These are phyloP conservation scores for Drosophila melanosoma DNA, from an alignment of 2,888 invertebrate species.

Conservation along the genomic window DNA sequence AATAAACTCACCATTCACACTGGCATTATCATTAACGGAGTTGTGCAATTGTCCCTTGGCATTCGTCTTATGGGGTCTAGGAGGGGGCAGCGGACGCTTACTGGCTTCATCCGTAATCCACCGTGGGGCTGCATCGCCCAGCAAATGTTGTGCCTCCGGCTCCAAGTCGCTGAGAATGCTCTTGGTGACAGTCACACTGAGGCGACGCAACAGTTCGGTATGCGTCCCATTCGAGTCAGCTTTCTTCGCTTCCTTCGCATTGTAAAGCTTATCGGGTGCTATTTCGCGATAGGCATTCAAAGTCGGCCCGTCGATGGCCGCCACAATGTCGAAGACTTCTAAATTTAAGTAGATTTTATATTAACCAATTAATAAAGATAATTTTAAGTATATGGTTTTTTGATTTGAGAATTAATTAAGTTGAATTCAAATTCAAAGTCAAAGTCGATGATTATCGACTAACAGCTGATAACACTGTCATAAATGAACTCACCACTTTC, in stretches of 20 bases:
- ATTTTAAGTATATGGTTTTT: not conserved
- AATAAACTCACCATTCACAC: slow-evolving; percentile 49
- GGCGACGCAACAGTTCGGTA: slow-evolving; percentile 54
- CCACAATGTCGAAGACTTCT: slow-evolving; percentile 47
- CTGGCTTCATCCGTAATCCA: not conserved
- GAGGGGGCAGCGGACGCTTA: slow-evolving; percentile 53
- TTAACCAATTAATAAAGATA: too few relatives aligned
- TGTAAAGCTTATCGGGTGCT: slow-evolving; percentile 24
- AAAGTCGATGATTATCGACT: not conserved
- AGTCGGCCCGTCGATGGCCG: slow-evolving; percentile 44
- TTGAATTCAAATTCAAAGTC: not conserved
- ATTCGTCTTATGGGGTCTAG: slow-evolving; percentile 32
- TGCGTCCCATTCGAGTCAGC: slow-evolving; percentile 43
- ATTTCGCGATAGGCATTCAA: slow-evolving; percentile 46
- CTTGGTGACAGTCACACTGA: slow-evolving; percentile 61
- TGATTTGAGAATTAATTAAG: not conserved
- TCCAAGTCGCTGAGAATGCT: slow-evolving; percentile 56
- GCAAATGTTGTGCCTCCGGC: slow-evolving; percentile 59
- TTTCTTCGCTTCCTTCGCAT: not conserved
- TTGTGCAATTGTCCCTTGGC: slow-evolving; percentile 13
- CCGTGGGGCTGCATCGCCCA: slow-evolving; percentile 15
- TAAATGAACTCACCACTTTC: slow-evolving; percentile 55
- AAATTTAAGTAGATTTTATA: not conserved
- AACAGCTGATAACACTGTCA: not conserved
- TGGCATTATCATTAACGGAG: not conserved